Conservation (phyloP, 2,113 vertebrate species). For the Eira barbara region DNA sequence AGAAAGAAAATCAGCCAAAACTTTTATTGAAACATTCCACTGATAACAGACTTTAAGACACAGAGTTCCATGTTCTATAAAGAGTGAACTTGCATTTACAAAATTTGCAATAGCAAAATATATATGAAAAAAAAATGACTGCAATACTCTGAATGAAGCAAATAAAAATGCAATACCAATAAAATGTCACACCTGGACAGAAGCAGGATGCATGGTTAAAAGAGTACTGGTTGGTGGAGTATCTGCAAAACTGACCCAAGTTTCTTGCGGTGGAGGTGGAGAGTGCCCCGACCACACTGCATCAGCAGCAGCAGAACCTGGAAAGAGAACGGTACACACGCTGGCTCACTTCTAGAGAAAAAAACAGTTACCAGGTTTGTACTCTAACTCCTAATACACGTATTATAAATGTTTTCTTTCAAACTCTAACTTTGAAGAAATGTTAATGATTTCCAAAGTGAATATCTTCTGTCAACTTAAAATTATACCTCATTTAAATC, state of each 20-base stretch:
- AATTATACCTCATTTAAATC: background rate
- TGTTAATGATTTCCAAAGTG: background rate
- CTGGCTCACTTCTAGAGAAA: background rate
- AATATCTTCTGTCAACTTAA: background rate
- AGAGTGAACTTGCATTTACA: slow-evolving; percentile 69
- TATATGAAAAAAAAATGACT: slow-evolving; percentile 60
- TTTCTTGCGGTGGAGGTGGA: slow-evolving; percentile 96
- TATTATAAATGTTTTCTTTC: background rate
- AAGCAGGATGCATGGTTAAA: slow-evolving; percentile 96
- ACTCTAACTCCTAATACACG: background rate
- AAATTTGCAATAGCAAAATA: slow-evolving; percentile 74
- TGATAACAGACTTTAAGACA: slow-evolving; percentile 62
- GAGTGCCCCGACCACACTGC: slow-evolving; percentile 95
- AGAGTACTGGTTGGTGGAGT: slow-evolving; percentile 97
- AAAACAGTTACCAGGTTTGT: background rate
- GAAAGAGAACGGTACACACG: slow-evolving; percentile 66
- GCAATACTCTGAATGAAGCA: slow-evolving; percentile 83
- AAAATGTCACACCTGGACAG: slow-evolving; percentile 96
- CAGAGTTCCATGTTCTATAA: slow-evolving; percentile 39
- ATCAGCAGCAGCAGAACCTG: slow-evolving; percentile 88
- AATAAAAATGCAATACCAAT: slow-evolving; percentile 86
- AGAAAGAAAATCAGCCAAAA: slow-evolving; percentile 63
- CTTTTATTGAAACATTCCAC: slow-evolving; percentile 58
- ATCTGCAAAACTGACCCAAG: slow-evolving; percentile 99
- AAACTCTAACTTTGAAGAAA: slow-evolving; percentile 22